These are phyloP conservation scores for Cricetomys ansorgei DNA, from an alignment of 2,113 vertebrate species.

Conservation along the genomic window DNA sequence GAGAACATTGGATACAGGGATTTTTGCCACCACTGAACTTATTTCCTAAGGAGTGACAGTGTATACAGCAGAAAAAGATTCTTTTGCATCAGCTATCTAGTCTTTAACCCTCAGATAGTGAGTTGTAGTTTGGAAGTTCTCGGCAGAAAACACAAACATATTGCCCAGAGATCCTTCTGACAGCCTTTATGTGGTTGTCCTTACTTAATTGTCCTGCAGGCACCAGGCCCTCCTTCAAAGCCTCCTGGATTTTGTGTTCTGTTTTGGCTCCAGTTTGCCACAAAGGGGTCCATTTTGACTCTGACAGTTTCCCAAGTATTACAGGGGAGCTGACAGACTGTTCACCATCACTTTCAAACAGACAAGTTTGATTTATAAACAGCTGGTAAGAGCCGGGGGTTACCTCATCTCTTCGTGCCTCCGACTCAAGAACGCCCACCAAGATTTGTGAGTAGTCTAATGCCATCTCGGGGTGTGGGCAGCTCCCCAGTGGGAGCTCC, in stretches of 20 bases:
- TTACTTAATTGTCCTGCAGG: not conserved
- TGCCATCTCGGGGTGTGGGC: not conserved
- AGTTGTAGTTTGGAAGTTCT: not conserved
- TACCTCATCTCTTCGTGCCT: conserved; percentile 9
- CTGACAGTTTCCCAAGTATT: not conserved
- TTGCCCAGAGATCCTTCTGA: not conserved
- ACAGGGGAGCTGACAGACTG: not conserved
- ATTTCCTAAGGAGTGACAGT: not conserved
- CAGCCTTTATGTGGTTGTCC: not conserved
- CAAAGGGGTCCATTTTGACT: not conserved
- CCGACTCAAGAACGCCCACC: not conserved
- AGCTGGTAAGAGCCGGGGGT: not conserved
- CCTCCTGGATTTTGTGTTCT: not conserved
- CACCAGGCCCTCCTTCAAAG: not conserved
- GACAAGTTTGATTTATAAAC: not conserved
- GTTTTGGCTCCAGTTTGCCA: not conserved
- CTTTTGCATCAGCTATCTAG: not conserved
- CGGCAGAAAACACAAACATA: not conserved
- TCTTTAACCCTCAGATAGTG: not conserved
- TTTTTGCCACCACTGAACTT: not conserved
- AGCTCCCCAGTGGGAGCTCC: not conserved
- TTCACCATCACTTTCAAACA: not conserved
- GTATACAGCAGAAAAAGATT: not conserved
- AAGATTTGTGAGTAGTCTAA: not conserved
- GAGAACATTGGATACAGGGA: too few species aligned